A percentile compares a stretch with the other conserved stretches of the same genome.
These are phyloP conservation scores for Oxyura jamaicensis DNA, from an alignment of 2,113 vertebrate species.

Conservation along the genomic window DNA sequence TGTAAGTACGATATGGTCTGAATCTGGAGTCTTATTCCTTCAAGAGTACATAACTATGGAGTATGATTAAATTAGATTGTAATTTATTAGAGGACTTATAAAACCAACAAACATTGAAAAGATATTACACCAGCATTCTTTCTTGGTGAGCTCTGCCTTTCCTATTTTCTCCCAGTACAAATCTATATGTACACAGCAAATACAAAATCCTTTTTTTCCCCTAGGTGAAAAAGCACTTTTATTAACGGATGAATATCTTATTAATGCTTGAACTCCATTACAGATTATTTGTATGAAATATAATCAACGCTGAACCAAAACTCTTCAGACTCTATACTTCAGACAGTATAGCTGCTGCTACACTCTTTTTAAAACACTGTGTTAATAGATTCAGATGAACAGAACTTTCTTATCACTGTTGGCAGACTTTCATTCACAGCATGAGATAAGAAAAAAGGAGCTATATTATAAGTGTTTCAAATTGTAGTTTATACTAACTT, in stretches of 20 bases:
- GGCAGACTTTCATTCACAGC: constrained; percentile 52
- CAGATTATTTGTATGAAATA: constrained; percentile 46
- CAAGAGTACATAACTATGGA: constrained; percentile 45
- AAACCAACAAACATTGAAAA: neutral
- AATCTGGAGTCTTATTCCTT: constrained; percentile 35
- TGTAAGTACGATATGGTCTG: constrained; percentile 16
- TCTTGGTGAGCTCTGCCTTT: neutral
- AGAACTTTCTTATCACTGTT: constrained; percentile 69
- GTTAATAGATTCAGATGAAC: constrained; percentile 58
- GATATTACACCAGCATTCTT: neutral
- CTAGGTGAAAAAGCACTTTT: neutral
- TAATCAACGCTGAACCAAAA: neutral
- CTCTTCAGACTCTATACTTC: neutral
- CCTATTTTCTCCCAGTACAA: neutral
- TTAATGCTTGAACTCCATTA: constrained; percentile 12
- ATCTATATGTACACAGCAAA: neutral
- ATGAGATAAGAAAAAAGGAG: neutral
- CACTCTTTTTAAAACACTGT: constrained; percentile 53
- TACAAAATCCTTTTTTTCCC: neutral
- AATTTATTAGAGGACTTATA: constrained; percentile 57
- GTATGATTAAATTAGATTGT: constrained; percentile 43
- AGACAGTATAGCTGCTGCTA: neutral
- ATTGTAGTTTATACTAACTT: neutral
- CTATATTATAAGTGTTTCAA: constrained; percentile 20
- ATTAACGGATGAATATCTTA: constrained; percentile 17